Percentiles rank a stretch among this genome's conserved stretches.
Conservation (phyloP, 2,888 invertebrate species). For the Pelosia muscerda region DNA sequence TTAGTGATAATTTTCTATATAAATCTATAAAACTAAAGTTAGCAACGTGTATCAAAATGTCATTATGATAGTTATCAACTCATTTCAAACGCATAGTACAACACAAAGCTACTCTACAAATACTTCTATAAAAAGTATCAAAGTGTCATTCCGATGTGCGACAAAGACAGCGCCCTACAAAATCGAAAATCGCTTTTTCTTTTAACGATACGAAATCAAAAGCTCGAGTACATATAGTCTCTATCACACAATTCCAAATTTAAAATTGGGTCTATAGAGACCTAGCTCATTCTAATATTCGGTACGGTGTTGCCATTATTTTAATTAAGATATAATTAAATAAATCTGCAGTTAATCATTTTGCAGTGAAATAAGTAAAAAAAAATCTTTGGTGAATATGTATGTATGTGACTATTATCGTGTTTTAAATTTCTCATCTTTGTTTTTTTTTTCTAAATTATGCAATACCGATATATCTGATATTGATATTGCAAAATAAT, state of each 20-base stretch:
- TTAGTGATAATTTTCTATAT: too few species aligned
- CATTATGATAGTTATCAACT: too few species aligned
- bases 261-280: background rate
- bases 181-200: background rate
- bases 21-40: too few species aligned
- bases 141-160: background rate
- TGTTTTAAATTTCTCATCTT: background rate
- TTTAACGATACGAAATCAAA: background rate
- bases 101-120: too few species aligned
- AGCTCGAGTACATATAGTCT: background rate
- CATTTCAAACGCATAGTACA: too few species aligned
- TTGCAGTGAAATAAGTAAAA: background rate
- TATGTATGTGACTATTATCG: background rate
- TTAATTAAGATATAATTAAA: background rate
- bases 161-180: background rate
- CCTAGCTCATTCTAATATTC: background rate
- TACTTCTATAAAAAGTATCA: background rate
- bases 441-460: background rate
- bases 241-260: constrained; percentile 7
- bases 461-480: background rate
- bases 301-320: background rate
- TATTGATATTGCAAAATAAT: too few species aligned
- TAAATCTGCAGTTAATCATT: too few species aligned
- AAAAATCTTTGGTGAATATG: background rate
- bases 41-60: too few species aligned